Conservation (phyloP, 2,888 invertebrate species). For the Charanyca ferruginea region DNA sequence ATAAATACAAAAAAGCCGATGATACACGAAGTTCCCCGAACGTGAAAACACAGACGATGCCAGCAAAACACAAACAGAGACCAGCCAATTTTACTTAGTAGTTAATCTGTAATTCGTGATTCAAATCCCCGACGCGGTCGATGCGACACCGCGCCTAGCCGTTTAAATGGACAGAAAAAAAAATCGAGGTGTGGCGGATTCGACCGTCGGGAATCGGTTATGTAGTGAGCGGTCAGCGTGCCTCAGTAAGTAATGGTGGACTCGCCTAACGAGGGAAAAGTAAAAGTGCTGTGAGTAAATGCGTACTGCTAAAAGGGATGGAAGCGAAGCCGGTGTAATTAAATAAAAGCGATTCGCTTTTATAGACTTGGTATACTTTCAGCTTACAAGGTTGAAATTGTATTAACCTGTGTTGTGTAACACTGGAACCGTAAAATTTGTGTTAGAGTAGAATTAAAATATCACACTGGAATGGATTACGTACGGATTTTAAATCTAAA, state of each 20-base stretch:
- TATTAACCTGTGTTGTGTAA: not conserved
- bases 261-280: constrained; percentile 40
- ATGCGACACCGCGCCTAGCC: constrained; percentile 81
- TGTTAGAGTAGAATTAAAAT: not conserved
- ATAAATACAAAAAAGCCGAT: constrained; percentile 27
- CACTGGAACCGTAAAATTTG: not conserved
- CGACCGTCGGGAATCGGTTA: constrained; percentile 57
- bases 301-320: constrained; percentile 20
- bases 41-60: constrained; percentile 41
- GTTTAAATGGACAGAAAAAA: constrained; percentile 82
- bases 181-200: constrained; percentile 75
- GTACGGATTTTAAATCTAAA: too few relatives aligned
- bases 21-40: constrained; percentile 18
- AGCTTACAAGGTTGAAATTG: not conserved
- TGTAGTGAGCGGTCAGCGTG: constrained; percentile 61
- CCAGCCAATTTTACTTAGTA: constrained; percentile 77
- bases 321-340: constrained; percentile 6
- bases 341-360: constrained; percentile 14
- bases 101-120: constrained; percentile 84
- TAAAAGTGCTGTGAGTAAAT: constrained; percentile 39
- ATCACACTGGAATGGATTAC: not conserved
- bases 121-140: constrained; percentile 72
- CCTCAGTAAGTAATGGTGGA: constrained; percentile 42
- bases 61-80: constrained; percentile 56
- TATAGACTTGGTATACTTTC: not conserved